Evolutionary conservation across 2,797 vertebrate genomes (phyloP), one percentile per base, ranked within the genome.

Genomic region (Gouania willdenowi): DNA sequence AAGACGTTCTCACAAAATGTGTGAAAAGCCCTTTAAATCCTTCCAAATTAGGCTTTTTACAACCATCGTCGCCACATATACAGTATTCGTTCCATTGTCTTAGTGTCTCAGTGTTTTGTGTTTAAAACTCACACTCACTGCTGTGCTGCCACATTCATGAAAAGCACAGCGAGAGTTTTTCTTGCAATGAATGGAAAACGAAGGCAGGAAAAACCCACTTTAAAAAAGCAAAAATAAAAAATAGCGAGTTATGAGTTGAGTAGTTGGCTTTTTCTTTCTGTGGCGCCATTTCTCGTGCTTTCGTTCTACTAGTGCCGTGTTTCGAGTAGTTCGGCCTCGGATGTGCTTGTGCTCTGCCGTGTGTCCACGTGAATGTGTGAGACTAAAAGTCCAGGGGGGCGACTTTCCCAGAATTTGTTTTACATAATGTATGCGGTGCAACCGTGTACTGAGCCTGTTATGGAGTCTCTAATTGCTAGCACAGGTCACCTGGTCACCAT

Each of bases 401-500:
- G 43, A 40, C 45, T 67, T 76, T 80, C 45, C 51, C 21, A 5
- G 55, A 75, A 67, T 47, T 39, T 37, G 45, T 49, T 84, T 85
- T 77, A 66, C 74, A 80, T 84, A 81, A 84, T 71, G 54, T 64
- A 75, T 73, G 53, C 29, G 5, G 18, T 28, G 42, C 66, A 66
- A 80, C 81, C 74, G 73, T 66, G 65, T 56, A 47, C 57, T 19
- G 24, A 58, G 58, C 49, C 73, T 71, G 76, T 73, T 75, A 64
- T 62, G 45, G 62, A 67, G 54, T 72, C 52, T 15, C 61, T 85
- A 82, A 85, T 85, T 86, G 79, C 69, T 65, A 47, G 66, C 65
- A 13, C 29, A 68, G 82, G 79, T 87, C 79, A 85, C 82, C 78
- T 84, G 71, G 83, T 85, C 52, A 41, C 75, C 66, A 76, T 74